Conservation (phyloP, 2,888 invertebrate species). For the Oscheius sp. region DNA sequence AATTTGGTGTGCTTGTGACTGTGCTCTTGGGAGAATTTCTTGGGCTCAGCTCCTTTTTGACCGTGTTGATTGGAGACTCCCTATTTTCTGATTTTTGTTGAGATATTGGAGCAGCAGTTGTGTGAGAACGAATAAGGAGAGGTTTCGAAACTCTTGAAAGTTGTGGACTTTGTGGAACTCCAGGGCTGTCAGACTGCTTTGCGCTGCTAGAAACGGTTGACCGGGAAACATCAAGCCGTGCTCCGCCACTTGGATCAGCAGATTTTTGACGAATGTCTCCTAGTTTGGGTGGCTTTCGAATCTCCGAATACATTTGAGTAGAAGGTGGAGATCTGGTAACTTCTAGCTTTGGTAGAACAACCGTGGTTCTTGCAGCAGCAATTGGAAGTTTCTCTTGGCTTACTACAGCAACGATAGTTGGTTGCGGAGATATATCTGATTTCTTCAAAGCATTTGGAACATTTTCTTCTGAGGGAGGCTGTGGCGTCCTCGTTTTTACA, state of each 20-base stretch:
- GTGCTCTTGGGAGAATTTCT: background rate
- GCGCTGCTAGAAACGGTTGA: conserved; percentile 1
- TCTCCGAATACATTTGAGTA: background rate
- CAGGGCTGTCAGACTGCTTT: background rate
- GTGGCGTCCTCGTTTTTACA: background rate
- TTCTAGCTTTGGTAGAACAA: too few relatives aligned
- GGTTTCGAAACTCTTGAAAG: too few relatives aligned
- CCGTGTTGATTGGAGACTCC: background rate
- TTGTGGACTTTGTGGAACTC: too few relatives aligned
- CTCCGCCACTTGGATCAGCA: background rate
- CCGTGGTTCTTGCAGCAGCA: too few relatives aligned
- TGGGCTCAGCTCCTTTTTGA: background rate
- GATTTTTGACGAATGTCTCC: conserved; percentile 6
- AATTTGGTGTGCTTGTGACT: background rate
- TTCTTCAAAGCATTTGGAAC: too few relatives aligned
- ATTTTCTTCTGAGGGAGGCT: background rate
- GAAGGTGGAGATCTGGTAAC: too few relatives aligned
- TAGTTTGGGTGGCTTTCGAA: background rate
- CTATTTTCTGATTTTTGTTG: background rate
- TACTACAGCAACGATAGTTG: too few relatives aligned
- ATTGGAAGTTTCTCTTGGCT: too few relatives aligned
- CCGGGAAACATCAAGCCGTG: background rate
- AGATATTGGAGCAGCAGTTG: background rate
- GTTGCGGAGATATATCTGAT: too few relatives aligned
- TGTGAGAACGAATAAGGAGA: background rate